A percentile compares a stretch with the other conserved stretches of the same genome.
phyloP scores from a whole-genome alignment of 2,113 vertebrate species.

The Crocuta crocuta region DNA sequence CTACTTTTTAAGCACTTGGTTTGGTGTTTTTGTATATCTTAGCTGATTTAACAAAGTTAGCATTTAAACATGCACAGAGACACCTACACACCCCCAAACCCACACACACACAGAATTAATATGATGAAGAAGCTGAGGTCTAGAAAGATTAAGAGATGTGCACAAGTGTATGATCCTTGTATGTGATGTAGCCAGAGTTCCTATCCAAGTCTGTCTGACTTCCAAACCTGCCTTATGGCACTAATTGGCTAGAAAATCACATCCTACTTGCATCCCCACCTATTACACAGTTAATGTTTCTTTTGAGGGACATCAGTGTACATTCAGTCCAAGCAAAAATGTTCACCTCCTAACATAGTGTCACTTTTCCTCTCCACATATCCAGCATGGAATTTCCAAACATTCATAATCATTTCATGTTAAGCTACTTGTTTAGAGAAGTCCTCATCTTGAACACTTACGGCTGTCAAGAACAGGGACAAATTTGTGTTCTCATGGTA shows the following conservation, averaged over 20 bases:
- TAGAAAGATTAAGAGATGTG: not conserved
- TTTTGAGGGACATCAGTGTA: constrained; percentile 2
- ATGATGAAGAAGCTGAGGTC: not conserved
- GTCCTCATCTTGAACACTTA: constrained; percentile 65
- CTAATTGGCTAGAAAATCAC: constrained; percentile 32
- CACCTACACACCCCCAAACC: not conserved
- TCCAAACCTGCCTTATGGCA: not conserved
- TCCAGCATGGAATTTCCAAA: constrained; percentile 65
- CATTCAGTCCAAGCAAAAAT: constrained; percentile 14
- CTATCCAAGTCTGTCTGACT: not conserved
- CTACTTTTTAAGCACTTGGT: constrained; percentile 25
- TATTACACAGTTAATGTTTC: not conserved
- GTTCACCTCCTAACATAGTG: constrained; percentile 43
- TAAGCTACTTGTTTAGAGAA: constrained; percentile 77
- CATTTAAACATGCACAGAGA: not conserved
- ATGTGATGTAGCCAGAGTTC: not conserved
- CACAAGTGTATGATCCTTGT: not conserved
- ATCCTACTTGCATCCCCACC: not conserved
- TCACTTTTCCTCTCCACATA: constrained; percentile 47
- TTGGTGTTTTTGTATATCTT: not conserved
- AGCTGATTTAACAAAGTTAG: not conserved
- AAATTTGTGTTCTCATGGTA: constrained; percentile 43
- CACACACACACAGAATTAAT: not conserved
- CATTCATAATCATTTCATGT: constrained; percentile 65
- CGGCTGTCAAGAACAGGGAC: constrained; percentile 66